Conservation (phyloP, 2,888 invertebrate genomes). For the Gastracanthus pulcherrimus region DNA sequence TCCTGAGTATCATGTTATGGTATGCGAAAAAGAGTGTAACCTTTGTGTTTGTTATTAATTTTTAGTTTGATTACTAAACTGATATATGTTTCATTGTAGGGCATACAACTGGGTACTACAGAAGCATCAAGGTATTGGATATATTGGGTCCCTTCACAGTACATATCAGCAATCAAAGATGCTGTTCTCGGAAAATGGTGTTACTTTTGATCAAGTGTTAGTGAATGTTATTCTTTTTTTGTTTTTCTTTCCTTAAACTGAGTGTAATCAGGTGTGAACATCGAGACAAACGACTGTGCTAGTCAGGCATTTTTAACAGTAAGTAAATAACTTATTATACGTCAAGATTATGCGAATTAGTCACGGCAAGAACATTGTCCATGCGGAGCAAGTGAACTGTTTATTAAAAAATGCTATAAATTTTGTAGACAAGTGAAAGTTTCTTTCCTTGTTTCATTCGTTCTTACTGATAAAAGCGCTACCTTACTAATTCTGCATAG, state of each 20-base stretch:
- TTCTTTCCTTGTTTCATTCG: slow-evolving; percentile 21
- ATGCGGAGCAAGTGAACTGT: slow-evolving; percentile 38
- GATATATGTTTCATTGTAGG: slow-evolving; percentile 80
- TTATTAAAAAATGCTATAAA: slow-evolving; percentile 44
- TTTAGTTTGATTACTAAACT: not conserved
- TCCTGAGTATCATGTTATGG: slow-evolving; percentile 95
- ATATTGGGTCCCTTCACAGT: slow-evolving; percentile 96
- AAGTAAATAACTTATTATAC: slow-evolving; percentile 71
- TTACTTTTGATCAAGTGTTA: slow-evolving; percentile 81
- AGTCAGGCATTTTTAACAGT: slow-evolving; percentile 74
- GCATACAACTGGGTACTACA: slow-evolving; percentile 92
- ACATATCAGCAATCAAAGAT: slow-evolving; percentile 93
- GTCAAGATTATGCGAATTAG: slow-evolving; percentile 59
- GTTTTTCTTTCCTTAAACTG: slow-evolving; percentile 63
- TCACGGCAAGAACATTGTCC: slow-evolving; percentile 34
- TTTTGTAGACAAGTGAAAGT: slow-evolving; percentile 43
- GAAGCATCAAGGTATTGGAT: slow-evolving; percentile 96
- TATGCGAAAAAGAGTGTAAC: slow-evolving; percentile 77
- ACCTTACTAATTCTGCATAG: slow-evolving; percentile 30
- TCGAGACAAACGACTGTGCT: slow-evolving; percentile 72
- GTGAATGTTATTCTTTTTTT: slow-evolving; percentile 48
- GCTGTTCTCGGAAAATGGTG: slow-evolving; percentile 93
- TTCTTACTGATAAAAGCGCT: slow-evolving; percentile 20
- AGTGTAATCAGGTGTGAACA: slow-evolving; percentile 70
- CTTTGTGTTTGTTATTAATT: slow-evolving; percentile 7